These are phyloP conservation scores for Ctenosaura bakeri DNA, from an alignment of 2,797 vertebrate species.

Conservation along the genomic window DNA sequence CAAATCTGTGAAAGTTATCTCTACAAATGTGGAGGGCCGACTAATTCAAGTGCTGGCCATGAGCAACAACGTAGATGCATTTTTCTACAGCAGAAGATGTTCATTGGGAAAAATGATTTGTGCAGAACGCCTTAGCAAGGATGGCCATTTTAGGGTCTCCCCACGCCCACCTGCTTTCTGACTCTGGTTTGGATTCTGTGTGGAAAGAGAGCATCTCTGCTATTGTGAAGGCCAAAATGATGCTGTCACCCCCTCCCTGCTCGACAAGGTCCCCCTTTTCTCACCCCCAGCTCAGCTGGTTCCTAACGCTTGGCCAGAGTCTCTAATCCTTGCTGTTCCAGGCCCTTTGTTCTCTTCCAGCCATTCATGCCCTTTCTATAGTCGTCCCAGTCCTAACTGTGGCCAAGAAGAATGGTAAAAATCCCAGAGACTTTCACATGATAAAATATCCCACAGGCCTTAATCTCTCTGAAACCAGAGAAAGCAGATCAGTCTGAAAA, in stretches of 20 bases:
- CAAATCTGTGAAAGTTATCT: too few species aligned
- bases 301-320: conserved; percentile 38
- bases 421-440: conserved; percentile 36
- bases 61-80: neutral
- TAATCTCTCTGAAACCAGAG: conserved; percentile 8
- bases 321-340: conserved; percentile 21
- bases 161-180: neutral
- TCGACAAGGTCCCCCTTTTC: neutral
- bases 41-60: neutral
- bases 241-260: neutral
- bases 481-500: neutral
- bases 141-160: neutral
- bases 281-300: conserved; percentile 12
- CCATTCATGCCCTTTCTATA: conserved; percentile 24
- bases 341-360: conserved; percentile 45
- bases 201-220: neutral
- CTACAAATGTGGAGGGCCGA: too few species aligned
- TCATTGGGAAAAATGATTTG: neutral
- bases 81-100: neutral
- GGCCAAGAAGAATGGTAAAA: conserved; percentile 22
- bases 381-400: neutral
- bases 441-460: neutral
- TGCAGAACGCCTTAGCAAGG: neutral
- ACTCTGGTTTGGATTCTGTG: neutral
- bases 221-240: neutral